Evolutionary conservation across 2,113 vertebrate genomes (phyloP).

Genomic region (Cygnus buccinator): DNA sequence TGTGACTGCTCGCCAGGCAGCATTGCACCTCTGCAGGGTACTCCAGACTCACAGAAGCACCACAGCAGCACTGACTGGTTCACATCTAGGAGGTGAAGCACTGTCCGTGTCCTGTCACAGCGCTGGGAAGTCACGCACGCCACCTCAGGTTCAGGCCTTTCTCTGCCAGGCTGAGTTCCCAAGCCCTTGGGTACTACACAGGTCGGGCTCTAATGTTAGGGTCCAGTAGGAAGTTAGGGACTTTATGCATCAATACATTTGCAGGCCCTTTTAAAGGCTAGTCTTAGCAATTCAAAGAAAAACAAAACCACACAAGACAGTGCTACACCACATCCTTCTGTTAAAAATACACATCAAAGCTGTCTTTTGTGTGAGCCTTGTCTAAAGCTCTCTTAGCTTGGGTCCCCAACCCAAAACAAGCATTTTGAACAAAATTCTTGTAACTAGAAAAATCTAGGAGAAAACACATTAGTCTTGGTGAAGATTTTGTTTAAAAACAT

Average conservation of each 20-base stretch:
- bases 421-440: neutral
- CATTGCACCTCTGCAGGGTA: accelerated
- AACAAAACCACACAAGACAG: neutral
- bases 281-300: neutral
- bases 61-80: accelerated
- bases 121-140: accelerated
- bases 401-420: neutral
- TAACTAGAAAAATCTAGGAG: neutral
- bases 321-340: neutral
- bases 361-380: neutral
- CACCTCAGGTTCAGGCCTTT: no score
- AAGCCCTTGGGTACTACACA: neutral
- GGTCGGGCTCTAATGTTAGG: no score
- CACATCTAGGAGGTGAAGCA: neutral
- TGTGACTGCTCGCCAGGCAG: accelerated
- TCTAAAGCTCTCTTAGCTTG: neutral
- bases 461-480: neutral
- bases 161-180: neutral
- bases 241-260: neutral
- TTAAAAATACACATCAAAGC: neutral
- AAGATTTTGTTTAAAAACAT: neutral
- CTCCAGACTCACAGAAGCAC: accelerated
- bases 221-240: neutral
- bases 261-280: neutral
- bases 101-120: accelerated